These are phyloP conservation scores for Atrina japonica DNA, from an alignment of 2,888 invertebrate genomes.

Conservation along the genomic window DNA sequence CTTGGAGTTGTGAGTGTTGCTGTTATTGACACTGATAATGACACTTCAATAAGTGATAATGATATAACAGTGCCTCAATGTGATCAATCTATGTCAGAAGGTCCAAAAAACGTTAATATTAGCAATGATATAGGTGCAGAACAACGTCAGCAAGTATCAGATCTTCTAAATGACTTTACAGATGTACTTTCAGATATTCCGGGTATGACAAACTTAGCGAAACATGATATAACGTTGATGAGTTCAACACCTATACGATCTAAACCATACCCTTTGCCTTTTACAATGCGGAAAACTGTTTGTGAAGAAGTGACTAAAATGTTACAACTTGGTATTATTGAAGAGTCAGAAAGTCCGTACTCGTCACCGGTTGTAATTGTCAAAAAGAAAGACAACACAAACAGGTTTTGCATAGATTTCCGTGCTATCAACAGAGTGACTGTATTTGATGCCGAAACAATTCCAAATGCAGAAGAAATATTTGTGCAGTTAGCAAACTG, in stretches of 20 bases:
- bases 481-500: constrained; percentile 43
- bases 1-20: constrained; percentile 12
- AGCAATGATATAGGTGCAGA: too few species aligned
- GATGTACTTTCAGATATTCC: constrained; percentile 37
- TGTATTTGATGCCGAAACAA: constrained; percentile 57
- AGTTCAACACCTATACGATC: constrained; percentile 34
- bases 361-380: constrained; percentile 49
- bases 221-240: constrained; percentile 35
- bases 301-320: constrained; percentile 48
- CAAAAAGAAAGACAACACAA: constrained; percentile 47
- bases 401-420: constrained; percentile 55
- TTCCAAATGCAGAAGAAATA: constrained; percentile 52
- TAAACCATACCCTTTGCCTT: constrained; percentile 46
- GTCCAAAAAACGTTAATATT: too few species aligned
- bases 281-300: constrained; percentile 27
- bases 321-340: constrained; percentile 47
- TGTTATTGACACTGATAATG: too few species aligned
- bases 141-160: not conserved
- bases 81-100: too few species aligned
- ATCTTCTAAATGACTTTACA: constrained; percentile 20
- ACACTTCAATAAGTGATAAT: too few species aligned
- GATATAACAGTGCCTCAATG: too few species aligned
- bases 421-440: constrained; percentile 50
- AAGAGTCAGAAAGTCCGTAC: constrained; percentile 49
- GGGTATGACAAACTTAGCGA: constrained; percentile 33